Conservation (phyloP, 2,113 vertebrate genomes). For the Psilopogon haemacephalus region DNA sequence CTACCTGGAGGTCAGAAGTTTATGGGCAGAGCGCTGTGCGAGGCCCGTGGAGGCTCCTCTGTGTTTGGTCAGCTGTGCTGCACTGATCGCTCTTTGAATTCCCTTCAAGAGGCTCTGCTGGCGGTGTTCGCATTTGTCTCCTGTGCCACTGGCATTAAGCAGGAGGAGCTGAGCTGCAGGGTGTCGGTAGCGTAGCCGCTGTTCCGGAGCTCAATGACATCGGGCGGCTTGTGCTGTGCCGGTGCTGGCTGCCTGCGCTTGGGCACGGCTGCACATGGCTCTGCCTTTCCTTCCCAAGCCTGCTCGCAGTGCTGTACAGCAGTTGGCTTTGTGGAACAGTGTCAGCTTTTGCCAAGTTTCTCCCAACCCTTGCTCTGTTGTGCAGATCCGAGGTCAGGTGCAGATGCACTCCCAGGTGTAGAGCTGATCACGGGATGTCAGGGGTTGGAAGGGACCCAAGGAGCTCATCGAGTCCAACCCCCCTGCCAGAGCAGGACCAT, state of each 20-base stretch:
- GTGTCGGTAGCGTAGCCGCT: background rate
- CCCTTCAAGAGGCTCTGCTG: accelerated
- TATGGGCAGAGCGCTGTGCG: accelerated
- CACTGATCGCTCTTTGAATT: background rate
- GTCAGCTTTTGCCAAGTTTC: background rate
- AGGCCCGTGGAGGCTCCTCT: accelerated
- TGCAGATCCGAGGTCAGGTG: background rate
- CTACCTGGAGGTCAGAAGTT: background rate
- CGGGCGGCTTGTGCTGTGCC: background rate
- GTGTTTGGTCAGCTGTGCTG: background rate
- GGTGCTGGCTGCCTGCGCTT: accelerated
- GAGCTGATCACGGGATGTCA: too few relatives aligned
- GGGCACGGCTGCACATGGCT: background rate
- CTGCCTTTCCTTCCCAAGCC: background rate
- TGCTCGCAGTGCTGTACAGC: background rate
- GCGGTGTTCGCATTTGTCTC: background rate
- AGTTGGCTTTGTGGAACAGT: background rate
- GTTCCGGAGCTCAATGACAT: background rate
- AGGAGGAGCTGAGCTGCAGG: background rate
- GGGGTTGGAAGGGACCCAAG: too few relatives aligned
- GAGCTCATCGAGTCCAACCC: too few relatives aligned
- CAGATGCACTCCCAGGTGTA: background rate
- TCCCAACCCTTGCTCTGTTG: background rate
- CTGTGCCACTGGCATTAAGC: background rate
- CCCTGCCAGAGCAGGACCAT: too few relatives aligned